Percentiles rank a stretch among this genome's conserved stretches.
These are phyloP conservation scores for Enhydra lutris DNA, from an alignment of 2,113 vertebrate genomes.

Conservation along the genomic window DNA sequence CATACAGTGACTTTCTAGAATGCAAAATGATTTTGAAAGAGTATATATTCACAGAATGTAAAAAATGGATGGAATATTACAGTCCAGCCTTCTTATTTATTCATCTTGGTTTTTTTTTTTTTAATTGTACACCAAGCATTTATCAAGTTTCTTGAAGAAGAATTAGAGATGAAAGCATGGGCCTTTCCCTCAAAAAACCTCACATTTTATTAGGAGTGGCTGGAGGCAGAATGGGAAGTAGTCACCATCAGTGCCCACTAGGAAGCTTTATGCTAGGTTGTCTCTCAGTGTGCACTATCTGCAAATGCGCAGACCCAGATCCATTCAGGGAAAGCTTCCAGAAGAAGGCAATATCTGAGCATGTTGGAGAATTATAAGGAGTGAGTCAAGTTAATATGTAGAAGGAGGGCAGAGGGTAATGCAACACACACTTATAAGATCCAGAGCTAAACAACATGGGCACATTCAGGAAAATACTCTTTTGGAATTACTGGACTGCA, in stretches of 20 bases:
- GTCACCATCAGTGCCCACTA: not conserved
- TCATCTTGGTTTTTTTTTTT: not conserved
- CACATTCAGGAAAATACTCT: not conserved
- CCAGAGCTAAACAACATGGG: not conserved
- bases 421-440: not conserved
- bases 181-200: not conserved
- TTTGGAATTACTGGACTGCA: not conserved
- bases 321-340: not conserved
- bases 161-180: not conserved
- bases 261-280: not conserved
- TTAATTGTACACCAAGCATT: not conserved
- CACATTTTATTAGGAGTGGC: not conserved
- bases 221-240: not conserved
- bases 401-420: not conserved
- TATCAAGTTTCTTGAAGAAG: not conserved
- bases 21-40: slow-evolving; percentile 29
- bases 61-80: not conserved
- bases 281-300: not conserved
- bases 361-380: not conserved
- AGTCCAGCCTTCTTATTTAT: not conserved
- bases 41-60: not conserved
- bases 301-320: not conserved
- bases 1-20: not conserved
- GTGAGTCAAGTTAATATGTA: not conserved
- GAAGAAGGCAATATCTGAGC: not conserved